Conservation (phyloP, 2,797 vertebrate species). For the Borostomias antarcticus region DNA sequence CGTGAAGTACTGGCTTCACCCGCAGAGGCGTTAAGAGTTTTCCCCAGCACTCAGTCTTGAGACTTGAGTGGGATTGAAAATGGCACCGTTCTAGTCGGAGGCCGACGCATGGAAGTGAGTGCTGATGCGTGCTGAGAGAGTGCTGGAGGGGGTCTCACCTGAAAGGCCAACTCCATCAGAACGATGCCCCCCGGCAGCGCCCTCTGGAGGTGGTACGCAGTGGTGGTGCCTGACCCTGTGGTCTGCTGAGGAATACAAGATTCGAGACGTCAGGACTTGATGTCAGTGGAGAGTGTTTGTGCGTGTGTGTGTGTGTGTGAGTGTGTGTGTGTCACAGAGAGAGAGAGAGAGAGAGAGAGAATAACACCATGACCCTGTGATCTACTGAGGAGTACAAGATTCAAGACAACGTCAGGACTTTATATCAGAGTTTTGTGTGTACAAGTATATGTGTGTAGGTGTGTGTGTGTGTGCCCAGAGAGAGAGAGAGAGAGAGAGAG, state of each 20-base stretch:
- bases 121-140: background rate
- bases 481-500: too few relatives aligned
- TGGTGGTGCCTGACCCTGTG: conserved; percentile 71
- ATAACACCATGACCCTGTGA: conserved; percentile 68
- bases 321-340: background rate
- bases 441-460: background rate
- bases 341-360: too few relatives aligned
- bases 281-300: background rate
- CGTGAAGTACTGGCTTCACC: too few relatives aligned
- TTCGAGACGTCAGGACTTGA: background rate
- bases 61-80: background rate
- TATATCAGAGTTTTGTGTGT: background rate
- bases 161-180: conserved; percentile 95
- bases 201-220: conserved; percentile 92
- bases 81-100: too few relatives aligned
- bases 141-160: conserved; percentile 73
- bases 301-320: conserved; percentile 1
- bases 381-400: conserved; percentile 65
- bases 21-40: too few relatives aligned
- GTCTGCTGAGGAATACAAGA: conserved; percentile 67
- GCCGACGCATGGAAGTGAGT: background rate
- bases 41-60: too few relatives aligned
- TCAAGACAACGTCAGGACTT: background rate
- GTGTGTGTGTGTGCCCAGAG: background rate
- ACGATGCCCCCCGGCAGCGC: conserved; percentile 97